Percentiles rank a stretch among this genome's conserved stretches.
These are phyloP conservation scores for Syngnathus typhle DNA, from an alignment of 2,113 vertebrate genomes.

Conservation along the genomic window DNA sequence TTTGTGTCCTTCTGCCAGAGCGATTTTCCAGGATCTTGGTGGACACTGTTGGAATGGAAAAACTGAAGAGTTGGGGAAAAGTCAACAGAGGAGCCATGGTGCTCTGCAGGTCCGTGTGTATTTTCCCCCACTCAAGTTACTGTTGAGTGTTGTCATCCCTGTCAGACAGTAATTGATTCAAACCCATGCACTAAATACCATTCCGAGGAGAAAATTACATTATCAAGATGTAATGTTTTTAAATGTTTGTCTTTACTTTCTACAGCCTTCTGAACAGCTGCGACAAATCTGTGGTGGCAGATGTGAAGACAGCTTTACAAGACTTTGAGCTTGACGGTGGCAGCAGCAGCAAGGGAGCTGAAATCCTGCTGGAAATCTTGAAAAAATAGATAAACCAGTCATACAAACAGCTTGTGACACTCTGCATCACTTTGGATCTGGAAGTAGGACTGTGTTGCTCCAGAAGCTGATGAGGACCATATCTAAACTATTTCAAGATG, in stretches of 20 bases:
- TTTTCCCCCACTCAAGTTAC: not conserved
- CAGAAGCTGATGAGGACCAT: not conserved
- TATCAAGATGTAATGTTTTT: not conserved
- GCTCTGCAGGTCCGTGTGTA: conserved; percentile 79
- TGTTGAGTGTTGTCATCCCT: not conserved
- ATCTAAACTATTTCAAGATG: not conserved
- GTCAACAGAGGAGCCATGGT: conserved; percentile 91
- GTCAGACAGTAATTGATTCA: not conserved
- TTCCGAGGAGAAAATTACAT: not conserved
- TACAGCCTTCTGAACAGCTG: conserved; percentile 82
- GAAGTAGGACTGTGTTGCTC: not conserved
- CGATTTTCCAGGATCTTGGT: conserved; percentile 81
- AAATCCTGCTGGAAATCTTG: conserved; percentile 81
- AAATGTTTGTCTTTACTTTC: not conserved
- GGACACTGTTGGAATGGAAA: conserved; percentile 79
- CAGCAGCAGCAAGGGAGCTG: conserved; percentile 75
- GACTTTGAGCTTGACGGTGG: conserved; percentile 71
- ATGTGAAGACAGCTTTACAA: conserved; percentile 76
- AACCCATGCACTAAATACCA: not conserved
- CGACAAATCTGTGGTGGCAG: conserved; percentile 69
- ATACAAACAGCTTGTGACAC: not conserved
- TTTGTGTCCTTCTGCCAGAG: conserved; percentile 60
- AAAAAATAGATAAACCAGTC: conserved; percentile 52
- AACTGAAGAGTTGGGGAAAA: conserved; percentile 79
- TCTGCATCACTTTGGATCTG: not conserved